phyloP scores from a whole-genome alignment of 1,140 invertebrate species.

The Dolichoris vasculosae region DNA sequence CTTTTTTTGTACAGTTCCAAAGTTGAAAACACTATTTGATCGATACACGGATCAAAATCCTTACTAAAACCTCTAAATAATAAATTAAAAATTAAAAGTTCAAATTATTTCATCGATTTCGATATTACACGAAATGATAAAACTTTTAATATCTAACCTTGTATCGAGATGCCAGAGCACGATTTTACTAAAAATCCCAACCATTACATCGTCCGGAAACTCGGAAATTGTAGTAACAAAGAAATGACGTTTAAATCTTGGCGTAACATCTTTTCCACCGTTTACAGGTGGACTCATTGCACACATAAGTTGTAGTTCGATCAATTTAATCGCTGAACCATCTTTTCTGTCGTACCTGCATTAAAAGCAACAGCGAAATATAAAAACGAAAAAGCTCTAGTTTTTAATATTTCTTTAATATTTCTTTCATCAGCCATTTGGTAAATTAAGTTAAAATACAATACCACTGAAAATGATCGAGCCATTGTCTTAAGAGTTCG shows the following conservation, averaged over 20 bases:
- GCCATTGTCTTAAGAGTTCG: constrained; percentile 90
- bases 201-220: constrained; percentile 89
- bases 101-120: neutral
- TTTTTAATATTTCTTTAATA: too few species aligned
- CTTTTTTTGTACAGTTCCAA: constrained; percentile 91
- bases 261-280: constrained; percentile 89
- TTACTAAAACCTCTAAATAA: constrained; percentile 90
- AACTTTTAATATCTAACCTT: constrained; percentile 61
- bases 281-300: constrained; percentile 90
- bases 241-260: constrained; percentile 92
- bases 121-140: neutral
- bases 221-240: constrained; percentile 92
- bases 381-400: neutral
- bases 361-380: constrained; percentile 76
- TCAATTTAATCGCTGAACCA: constrained; percentile 86
- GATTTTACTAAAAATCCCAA: constrained; percentile 92
- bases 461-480: constrained; percentile 91
- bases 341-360: constrained; percentile 93
- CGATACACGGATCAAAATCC: constrained; percentile 94
- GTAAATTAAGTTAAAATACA: neutral
- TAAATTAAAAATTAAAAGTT: neutral
- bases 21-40: constrained; percentile 91
- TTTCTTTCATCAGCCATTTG: too few species aligned
- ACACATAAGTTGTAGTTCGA: constrained; percentile 90
- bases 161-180: constrained; percentile 96